Conservation (phyloP, 1,140 invertebrate genomes). For the Psilanteris sp. region DNA sequence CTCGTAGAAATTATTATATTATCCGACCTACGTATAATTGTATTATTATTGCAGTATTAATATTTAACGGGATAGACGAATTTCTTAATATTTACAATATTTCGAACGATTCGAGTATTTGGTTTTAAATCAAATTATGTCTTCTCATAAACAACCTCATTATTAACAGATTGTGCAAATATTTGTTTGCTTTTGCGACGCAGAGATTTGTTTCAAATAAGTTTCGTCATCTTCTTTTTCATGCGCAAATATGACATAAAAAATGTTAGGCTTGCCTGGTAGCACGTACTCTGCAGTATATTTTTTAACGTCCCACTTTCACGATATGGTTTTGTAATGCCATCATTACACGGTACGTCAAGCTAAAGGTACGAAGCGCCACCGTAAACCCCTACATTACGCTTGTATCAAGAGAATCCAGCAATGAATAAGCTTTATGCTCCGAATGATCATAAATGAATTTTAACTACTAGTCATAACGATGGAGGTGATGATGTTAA, state of each 20-base stretch:
- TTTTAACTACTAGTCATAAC: conserved; percentile 56
- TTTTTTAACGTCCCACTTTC: conserved; percentile 68
- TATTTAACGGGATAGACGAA: too few species aligned
- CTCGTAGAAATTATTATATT: too few species aligned
- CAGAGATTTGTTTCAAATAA: conserved; percentile 24
- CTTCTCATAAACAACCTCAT: too few species aligned
- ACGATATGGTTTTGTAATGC: conserved; percentile 65
- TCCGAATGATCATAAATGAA: conserved; percentile 61
- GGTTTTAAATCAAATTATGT: too few species aligned
- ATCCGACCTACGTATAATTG: too few species aligned
- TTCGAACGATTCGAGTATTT: too few species aligned
- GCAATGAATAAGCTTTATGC: conserved; percentile 60
- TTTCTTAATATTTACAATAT: too few species aligned
- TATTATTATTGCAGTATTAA: too few species aligned
- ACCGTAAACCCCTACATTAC: conserved; percentile 64
- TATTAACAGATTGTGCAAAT: too few species aligned
- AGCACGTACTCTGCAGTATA: conserved; percentile 37
- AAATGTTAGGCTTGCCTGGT: conserved; percentile 57
- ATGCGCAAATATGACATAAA: conserved; percentile 7
- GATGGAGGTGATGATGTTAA: conserved; percentile 27
- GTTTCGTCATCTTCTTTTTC: conserved; percentile 16
- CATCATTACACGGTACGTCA: conserved; percentile 58
- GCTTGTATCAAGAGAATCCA: conserved; percentile 30
- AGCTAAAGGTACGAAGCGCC: conserved; percentile 56
- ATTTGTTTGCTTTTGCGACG: not conserved